Evolutionary conservation across 2,797 vertebrate genomes (phyloP).

Genomic region (Sarcophilus harrisii): DNA sequence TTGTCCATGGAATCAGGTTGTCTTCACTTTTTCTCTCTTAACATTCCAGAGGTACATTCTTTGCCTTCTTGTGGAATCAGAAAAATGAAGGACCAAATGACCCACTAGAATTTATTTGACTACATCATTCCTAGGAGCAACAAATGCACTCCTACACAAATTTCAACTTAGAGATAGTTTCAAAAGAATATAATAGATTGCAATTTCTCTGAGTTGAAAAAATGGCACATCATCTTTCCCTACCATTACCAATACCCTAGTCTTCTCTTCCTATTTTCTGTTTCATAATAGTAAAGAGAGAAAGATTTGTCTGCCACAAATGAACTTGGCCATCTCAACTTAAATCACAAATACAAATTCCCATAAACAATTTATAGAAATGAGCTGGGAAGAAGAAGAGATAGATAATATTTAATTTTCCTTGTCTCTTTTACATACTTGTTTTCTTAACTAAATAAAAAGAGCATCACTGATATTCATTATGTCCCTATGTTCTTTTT

Average conservation of each 20-base stretch:
- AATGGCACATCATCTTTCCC: neutral
- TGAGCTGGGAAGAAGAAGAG: neutral
- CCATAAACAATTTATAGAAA: neutral
- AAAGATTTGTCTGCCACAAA: neutral
- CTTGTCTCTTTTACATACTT: neutral
- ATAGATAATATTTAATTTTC: neutral
- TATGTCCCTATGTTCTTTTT: neutral
- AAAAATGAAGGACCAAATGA: neutral
- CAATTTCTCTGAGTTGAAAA: neutral
- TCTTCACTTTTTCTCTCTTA: constrained; percentile 54
- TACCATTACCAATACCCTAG: neutral
- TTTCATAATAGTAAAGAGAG: neutral
- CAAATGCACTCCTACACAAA: neutral
- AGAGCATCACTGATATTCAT: neutral
- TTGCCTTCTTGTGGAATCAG: neutral
- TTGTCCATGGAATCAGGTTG: constrained; percentile 42
- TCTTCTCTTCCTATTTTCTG: neutral
- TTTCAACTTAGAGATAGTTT: constrained; percentile 30
- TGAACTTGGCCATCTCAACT: neutral
- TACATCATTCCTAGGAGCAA: neutral
- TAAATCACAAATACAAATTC: neutral
- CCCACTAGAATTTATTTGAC: neutral
- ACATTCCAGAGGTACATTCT: constrained; percentile 44
- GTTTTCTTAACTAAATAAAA: neutral
- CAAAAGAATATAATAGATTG: constrained; percentile 34